Conservation (phyloP, 92 coral and sea anemone species). For the Zoanthus gigantus region DNA sequence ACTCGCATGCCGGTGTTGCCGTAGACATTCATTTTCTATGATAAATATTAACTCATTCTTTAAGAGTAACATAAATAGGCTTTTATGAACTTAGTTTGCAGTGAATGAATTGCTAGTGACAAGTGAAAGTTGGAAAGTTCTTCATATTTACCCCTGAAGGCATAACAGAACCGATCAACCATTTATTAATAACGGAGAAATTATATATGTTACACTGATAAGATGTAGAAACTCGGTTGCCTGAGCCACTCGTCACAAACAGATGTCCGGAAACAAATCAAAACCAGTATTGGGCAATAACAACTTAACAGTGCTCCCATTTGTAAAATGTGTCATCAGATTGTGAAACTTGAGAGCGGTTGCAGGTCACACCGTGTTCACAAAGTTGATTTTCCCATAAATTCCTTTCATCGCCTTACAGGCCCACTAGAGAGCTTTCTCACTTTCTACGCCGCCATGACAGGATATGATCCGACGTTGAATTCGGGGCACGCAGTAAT, state of each 20-base stretch:
- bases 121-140: not conserved
- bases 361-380: not conserved
- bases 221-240: not conserved
- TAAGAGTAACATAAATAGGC: no score
- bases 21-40: no score
- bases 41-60: no score
- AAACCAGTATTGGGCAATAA: not conserved
- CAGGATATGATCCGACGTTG: slow-evolving; percentile 37
- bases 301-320: not conserved
- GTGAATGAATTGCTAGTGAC: not conserved
- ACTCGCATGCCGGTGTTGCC: no score
- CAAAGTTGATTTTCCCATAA: slow-evolving; percentile 3
- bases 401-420: slow-evolving; percentile 30
- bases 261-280: not conserved
- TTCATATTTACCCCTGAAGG: not conserved
- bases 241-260: not conserved
- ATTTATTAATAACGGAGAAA: not conserved
- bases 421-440: not conserved
- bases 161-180: not conserved
- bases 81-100: no score
- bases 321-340: not conserved
- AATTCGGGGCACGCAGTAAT: slow-evolving; percentile 33
- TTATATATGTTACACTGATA: not conserved
- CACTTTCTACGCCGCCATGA: slow-evolving; percentile 23
- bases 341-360: not conserved